Evolutionary conservation across 1,140 invertebrate genomes (phyloP), one percentile per base, ranked within the genome.

Genomic region (Drosophila arawakana): DNA sequence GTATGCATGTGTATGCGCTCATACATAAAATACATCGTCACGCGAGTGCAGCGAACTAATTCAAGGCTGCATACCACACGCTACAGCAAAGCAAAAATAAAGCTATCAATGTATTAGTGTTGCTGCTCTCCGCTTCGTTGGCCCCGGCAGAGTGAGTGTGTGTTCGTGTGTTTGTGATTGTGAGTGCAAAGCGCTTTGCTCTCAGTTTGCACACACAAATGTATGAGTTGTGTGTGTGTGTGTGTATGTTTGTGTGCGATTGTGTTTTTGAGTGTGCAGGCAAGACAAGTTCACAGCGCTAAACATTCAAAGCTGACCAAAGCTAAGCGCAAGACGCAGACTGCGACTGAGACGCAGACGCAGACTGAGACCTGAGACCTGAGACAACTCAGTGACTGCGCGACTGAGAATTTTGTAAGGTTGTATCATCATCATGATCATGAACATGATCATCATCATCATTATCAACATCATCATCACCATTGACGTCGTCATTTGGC

Each of bases 21-120:
- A 76, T 73, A 79, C 68, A 76, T 72, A 72, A 72, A 74, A 74
- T 62, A 74, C 72, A 70, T 37, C 73, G 73, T 76, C 73, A 80
- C 76, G 70, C 90, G 90, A 91, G 90, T 91, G 90, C 90, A 91
- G 84, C 90, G 90, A 91, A 91, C 90, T 91, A 91, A 91, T 91
- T 91, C 90, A 91, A 91, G 90, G 90, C 90, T 91, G 84, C 90
- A 91, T 91, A 91, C 89, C 89, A 91, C 84, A 90, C 85, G 78
- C 62, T 78, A 77, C 59, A 57, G 72, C 77, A 84, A 80, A 73
- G 83, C 83, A 83, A 88, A 88, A 89, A 88, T 88, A 88, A 88
- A 88, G 83, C 83, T 83, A 68, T 88, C 77, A 68, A 41, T 89
- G 83, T 88, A 47, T 89, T 83, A 34, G 68, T 76, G 58, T 39